A percentile compares a stretch with the other conserved stretches of the same genome.
Conservation (phyloP, 1,140 invertebrate species). For the Drosophila pruinosa region DNA sequence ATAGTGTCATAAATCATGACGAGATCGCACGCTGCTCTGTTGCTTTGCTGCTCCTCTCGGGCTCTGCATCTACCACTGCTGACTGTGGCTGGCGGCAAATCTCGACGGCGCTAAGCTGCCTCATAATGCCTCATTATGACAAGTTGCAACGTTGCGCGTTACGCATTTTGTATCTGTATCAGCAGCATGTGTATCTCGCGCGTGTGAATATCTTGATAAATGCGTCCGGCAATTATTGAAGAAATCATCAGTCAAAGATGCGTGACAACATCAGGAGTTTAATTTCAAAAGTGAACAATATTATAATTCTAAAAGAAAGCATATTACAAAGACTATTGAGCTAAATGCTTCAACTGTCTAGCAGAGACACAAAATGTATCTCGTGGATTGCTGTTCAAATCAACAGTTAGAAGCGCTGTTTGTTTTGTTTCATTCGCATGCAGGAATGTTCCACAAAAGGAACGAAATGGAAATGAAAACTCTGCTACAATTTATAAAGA, state of each 20-base stretch:
- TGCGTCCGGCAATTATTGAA: slow-evolving; percentile 32
- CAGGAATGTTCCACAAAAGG: slow-evolving; percentile 3
- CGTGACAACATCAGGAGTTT: not conserved
- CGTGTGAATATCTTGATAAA: slow-evolving; percentile 58
- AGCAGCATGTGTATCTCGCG: slow-evolving; percentile 17
- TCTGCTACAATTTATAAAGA: slow-evolving; percentile 44
- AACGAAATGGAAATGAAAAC: slow-evolving; percentile 34
- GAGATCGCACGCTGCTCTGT: slow-evolving; percentile 37
- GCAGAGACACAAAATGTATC: slow-evolving; percentile 12
- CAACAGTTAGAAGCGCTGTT: slow-evolving; percentile 63
- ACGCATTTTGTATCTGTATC: slow-evolving; percentile 45
- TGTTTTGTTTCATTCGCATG: slow-evolving; percentile 56
- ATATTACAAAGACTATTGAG: not conserved
- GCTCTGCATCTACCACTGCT: not conserved
- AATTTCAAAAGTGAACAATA: not conserved
- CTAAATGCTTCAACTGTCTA: not conserved
- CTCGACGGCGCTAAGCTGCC: slow-evolving; percentile 35
- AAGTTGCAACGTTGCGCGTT: slow-evolving; percentile 46
- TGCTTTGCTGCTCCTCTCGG: not conserved
- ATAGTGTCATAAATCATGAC: slow-evolving; percentile 57
- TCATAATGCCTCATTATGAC: slow-evolving; percentile 53
- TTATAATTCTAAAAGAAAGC: not conserved
- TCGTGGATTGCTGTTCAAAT: slow-evolving; percentile 45
- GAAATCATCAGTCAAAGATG: slow-evolving; percentile 21
- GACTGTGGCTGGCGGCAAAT: slow-evolving; percentile 12